Evolutionary conservation across 2,113 vertebrate genomes (phyloP), one percentile per base, ranked within the genome.

Genomic region (Corythaeola cristata): DNA sequence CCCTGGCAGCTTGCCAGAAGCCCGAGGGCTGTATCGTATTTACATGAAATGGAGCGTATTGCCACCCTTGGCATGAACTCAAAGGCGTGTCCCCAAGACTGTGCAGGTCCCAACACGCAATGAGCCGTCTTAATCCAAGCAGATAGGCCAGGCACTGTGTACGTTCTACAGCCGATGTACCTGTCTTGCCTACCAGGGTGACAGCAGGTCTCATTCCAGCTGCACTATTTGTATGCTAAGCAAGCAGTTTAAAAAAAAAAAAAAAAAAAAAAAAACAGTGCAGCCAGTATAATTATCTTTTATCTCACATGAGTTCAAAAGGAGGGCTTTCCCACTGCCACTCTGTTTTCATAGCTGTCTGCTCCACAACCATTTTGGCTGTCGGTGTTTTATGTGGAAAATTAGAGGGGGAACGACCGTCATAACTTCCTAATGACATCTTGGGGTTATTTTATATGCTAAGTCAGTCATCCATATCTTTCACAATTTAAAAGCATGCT

Each of bases 181-280:
- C 94, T 95, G 92, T 74, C 75, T 95, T 95, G 95, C 97, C 81
- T 84, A n/a, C 67, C 17, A 7, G 41, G 66, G 81, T 87, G 96
- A 97, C 90, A 96, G 87, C 30, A 35, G 91, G 92, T 91, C 88
- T 84, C 84, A 39, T 93, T 94, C 82, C 26, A 8, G 81, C 85
- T 92, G 50, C 71, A 20, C 64, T 47, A 30, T 75, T 79, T 82
- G 47, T 67, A 77, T 85, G 85, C 82, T 93, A 94, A 96, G 67
- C 55, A 76, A 90, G 82, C 59, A 90, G 68, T 58, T 59, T 52
- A 82, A 88, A 90, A 81, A 83, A 4, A 44, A 44, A 10, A 44
- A 44, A 44, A 44, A 44, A 44, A 44, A 44, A 9, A 10, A 44
- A 44, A 9, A 67, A 77, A 1, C 22, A 75, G 47, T 37, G 52